Base-by-base conservation (phyloP, 1,140 invertebrate species). In the Pentalonia nigronervosa region DNA sequence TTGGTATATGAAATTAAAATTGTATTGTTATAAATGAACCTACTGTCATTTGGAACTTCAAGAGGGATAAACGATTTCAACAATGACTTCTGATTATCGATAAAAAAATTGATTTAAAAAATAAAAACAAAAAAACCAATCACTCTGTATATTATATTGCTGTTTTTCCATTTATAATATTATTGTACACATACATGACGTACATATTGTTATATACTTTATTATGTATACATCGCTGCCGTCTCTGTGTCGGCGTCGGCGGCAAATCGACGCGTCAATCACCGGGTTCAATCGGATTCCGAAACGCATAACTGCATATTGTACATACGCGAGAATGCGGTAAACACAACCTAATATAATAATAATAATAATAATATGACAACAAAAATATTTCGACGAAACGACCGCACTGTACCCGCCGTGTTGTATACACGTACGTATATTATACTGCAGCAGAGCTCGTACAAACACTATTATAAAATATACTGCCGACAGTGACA, bases 251-350 rank as follows among this genome's bases (percentile, higher is more conserved):
- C 47, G 23, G 30, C n/a, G 47, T 34, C 47, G n/a, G 87, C 36
- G 41, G 23, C 45, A n/a, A 48, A 88, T 88, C 87, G 47, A 50
- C 47, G n/a, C 87, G 87, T 88, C 87, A 88, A 88, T 88, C 87
- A 88, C n/a, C 48, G 47, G 17, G 9, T 34, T 8, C 47, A 30
- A 88, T 88, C 87, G 87, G n/a, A 88, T 88, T 34, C 87, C 87
- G 7, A 88, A 88, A 53, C 20, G 45, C 84, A n/a, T 25, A 76
- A 76, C 60, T 76, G 60, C 60, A 76, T 76, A n/a, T n/a, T n/a
- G 7, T 21, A 47, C 30, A 17, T 47, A 48, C 30, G 17, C 86
- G 47, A 45, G 84, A 86, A 45, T 30, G 41, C 84, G 84, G 23
- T 30, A 41, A 47, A n/a, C n/a, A 76, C 60, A 20, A n/a, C 25